phyloP scores from a whole-genome alignment of 2,113 vertebrate genomes.

The Physeter macrocephalus region DNA sequence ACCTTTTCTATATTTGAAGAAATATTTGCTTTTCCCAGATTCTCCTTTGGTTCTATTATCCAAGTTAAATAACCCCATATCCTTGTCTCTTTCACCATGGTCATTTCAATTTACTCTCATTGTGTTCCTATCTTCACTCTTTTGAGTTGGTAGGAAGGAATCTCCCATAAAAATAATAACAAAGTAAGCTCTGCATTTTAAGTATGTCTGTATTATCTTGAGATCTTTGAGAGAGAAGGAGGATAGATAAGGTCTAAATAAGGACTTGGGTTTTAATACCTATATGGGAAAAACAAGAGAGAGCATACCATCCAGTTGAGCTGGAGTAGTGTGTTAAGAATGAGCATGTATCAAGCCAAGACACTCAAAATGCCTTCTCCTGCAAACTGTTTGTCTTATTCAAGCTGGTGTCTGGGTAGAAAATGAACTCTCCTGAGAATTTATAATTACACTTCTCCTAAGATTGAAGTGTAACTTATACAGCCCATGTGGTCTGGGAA shows the following conservation, averaged over 20 bases:
- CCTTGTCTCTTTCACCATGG: background rate
- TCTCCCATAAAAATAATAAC: background rate
- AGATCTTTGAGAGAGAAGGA: background rate
- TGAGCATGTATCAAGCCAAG: background rate
- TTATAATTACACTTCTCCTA: background rate
- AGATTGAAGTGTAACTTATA: background rate
- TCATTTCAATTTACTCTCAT: background rate
- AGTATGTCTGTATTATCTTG: background rate
- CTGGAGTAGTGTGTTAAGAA: background rate
- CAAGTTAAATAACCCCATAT: background rate
- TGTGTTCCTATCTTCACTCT: background rate
- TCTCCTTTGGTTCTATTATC: background rate
- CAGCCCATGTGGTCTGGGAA: background rate
- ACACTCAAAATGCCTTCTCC: background rate
- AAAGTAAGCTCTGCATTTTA: background rate
- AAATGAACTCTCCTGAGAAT: background rate
- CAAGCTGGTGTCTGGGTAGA: background rate
- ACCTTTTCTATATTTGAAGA: background rate
- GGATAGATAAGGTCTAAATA: background rate
- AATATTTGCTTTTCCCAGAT: background rate
- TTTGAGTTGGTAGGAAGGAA: background rate
- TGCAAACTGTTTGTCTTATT: background rate
- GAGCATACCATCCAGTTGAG: fast-evolving
- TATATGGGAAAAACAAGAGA: background rate
- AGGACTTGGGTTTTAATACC: background rate